Conservation (phyloP, 2,113 vertebrate species). For the Pogonocichla stellata region DNA sequence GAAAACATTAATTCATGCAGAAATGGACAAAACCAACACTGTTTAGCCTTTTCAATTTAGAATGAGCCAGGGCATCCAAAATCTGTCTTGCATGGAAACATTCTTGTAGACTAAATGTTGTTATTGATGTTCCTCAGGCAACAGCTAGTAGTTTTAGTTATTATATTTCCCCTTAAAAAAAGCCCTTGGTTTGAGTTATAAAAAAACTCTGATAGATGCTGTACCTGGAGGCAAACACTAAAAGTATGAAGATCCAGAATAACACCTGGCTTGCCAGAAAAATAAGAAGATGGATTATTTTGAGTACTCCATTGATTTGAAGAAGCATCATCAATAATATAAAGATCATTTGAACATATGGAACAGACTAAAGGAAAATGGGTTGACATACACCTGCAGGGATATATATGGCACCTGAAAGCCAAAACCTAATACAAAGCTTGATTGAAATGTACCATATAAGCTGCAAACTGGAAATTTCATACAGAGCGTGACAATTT, state of each 20-base stretch:
- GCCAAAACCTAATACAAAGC: neutral
- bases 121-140: neutral
- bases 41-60: neutral
- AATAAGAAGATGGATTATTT: constrained; percentile 28
- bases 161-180: neutral
- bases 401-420: neutral
- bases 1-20: neutral
- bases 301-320: neutral
- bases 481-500: neutral
- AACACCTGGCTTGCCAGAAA: constrained; percentile 26
- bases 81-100: neutral
- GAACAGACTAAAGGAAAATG: neutral
- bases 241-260: neutral
- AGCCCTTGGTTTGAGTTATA: neutral
- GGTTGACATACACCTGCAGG: constrained; percentile 7
- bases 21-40: neutral
- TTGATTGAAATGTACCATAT: constrained; percentile 1
- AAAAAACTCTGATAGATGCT: neutral
- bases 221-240: neutral
- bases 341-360: neutral
- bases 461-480: neutral
- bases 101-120: neutral
- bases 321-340: constrained; percentile 6
- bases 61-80: neutral
- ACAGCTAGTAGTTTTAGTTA: neutral